Evolutionary conservation across 1,140 invertebrate genomes (phyloP).

Genomic region (Cyclina sinensis): DNA sequence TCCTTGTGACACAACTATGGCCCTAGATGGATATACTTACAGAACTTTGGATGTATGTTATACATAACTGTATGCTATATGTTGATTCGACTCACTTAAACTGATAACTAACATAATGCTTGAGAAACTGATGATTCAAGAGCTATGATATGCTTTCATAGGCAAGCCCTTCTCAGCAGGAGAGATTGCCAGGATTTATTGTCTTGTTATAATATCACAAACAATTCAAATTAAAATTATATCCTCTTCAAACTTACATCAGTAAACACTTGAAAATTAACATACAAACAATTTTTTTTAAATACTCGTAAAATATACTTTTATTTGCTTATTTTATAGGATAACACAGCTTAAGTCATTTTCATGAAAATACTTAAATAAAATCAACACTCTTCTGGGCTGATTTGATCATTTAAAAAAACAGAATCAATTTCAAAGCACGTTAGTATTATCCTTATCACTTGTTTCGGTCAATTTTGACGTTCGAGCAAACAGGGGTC

Average conservation of each 20-base stretch:
- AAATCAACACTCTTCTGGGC: not conserved
- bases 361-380: not conserved
- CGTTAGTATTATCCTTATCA: conserved; percentile 28
- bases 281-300: conserved; percentile 19
- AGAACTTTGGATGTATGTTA: no score
- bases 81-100: no score
- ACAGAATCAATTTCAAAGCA: conserved; percentile 26
- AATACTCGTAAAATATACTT: not conserved
- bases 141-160: no score
- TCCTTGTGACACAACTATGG: no score
- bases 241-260: not conserved
- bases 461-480: conserved; percentile 30
- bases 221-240: conserved; percentile 19
- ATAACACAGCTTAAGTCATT: not conserved
- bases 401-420: conserved; percentile 27
- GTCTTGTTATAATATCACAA: not conserved
- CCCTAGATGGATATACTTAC: no score
- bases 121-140: no score
- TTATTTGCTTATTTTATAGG: not conserved
- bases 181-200: no score
- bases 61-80: no score
- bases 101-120: no score
- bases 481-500: conserved; percentile 34
- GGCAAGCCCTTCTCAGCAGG: no score
- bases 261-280: conserved; percentile 5